Evolutionary conservation across 1,140 invertebrate genomes (phyloP).

Genomic region (Zaprionus davidi): DNA sequence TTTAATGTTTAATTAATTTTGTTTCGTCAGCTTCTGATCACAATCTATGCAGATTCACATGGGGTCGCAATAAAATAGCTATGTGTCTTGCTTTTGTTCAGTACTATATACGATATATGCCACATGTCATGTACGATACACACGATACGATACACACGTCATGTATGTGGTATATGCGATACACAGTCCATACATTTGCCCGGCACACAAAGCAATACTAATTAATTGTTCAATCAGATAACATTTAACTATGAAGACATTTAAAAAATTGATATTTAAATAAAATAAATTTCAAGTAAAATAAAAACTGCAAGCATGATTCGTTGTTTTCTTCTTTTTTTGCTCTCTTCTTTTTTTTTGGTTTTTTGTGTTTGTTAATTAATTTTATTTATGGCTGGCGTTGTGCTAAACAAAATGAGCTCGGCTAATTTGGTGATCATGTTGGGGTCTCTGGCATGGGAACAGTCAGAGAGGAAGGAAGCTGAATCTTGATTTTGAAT

Average conservation of each 20-base stretch:
- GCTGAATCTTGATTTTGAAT: conserved; percentile 45
- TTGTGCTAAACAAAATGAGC: conserved; percentile 54
- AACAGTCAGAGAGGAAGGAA: conserved; percentile 37
- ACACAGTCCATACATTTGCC: conserved; percentile 47
- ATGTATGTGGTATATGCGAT: conserved; percentile 33
- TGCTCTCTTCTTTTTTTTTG: conserved; percentile 5
- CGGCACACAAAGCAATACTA: conserved; percentile 60
- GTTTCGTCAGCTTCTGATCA: conserved; percentile 50
- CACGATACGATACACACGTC: background rate
- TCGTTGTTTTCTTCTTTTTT: conserved; percentile 47
- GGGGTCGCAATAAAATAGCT: conserved; percentile 37
- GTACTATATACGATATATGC: background rate
- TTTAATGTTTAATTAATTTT: conserved; percentile 75
- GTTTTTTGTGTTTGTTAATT: conserved; percentile 44
- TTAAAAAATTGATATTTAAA: conserved; percentile 69
- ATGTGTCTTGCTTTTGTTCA: conserved; percentile 31
- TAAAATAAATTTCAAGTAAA: conserved; percentile 56
- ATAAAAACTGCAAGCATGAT: conserved; percentile 48
- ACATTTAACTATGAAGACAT: conserved; percentile 75
- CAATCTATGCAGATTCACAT: conserved; percentile 71
- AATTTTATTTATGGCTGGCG: conserved; percentile 62
- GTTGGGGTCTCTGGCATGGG: conserved; percentile 37
- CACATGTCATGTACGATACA: conserved; percentile 2
- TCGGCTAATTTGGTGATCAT: conserved; percentile 63
- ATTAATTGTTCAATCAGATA: conserved; percentile 81